Percentiles rank a stretch among this genome's conserved stretches.
Conservation (phyloP, 2,888 invertebrate genomes). For the Trissonchulus latispiculum region DNA sequence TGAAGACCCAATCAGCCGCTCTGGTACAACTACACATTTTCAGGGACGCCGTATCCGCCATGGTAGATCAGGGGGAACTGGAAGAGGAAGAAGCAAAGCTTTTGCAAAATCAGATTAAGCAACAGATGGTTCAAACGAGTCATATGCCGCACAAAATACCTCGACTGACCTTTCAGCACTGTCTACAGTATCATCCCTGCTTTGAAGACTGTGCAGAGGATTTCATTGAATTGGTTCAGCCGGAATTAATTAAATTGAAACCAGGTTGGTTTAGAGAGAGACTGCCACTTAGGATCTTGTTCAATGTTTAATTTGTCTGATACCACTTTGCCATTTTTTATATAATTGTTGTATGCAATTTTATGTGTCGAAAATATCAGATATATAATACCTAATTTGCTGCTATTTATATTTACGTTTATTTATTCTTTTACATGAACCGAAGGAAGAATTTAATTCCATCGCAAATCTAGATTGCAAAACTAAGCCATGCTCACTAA, state of each 20-base stretch:
- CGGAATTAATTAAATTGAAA: neutral
- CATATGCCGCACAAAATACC: neutral
- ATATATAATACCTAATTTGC: too few species aligned
- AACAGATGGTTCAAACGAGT: neutral
- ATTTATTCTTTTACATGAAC: too few species aligned
- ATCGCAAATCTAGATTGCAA: too few species aligned
- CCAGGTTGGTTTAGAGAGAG: too few species aligned
- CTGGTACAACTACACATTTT: neutral
- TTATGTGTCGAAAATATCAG: too few species aligned
- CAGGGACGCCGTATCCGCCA: neutral
- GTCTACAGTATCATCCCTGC: conserved; percentile 8
- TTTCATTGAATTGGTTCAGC: neutral
- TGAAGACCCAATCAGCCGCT: neutral
- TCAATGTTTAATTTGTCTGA: too few species aligned
- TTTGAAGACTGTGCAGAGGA: neutral
- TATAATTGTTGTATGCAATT: too few species aligned
- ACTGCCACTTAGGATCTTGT: too few species aligned
- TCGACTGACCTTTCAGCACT: neutral
- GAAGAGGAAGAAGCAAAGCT: neutral
- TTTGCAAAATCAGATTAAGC: neutral
- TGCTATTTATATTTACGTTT: too few species aligned
- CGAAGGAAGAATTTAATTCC: too few species aligned
- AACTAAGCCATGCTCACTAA: too few species aligned
- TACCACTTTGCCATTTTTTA: too few species aligned
- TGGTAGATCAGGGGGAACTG: neutral